phyloP scores from a whole-genome alignment of 1,140 invertebrate species.

The Neocloeon triangulifer region DNA sequence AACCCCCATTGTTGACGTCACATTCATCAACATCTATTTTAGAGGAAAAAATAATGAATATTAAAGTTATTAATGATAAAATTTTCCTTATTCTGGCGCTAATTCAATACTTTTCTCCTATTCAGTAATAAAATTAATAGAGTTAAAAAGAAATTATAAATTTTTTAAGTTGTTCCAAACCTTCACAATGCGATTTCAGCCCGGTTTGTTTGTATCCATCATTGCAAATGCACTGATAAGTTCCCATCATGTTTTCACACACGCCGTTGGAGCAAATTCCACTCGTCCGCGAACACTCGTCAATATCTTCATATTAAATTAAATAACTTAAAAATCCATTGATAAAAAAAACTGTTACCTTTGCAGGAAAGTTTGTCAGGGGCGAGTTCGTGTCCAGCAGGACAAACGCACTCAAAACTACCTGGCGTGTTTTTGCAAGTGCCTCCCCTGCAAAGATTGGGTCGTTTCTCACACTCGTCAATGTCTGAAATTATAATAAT shows the following conservation, averaged over 20 bases:
- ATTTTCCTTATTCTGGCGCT: neutral
- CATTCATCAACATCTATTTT: constrained; percentile 48
- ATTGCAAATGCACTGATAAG: constrained; percentile 69
- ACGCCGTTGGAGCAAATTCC: constrained; percentile 67
- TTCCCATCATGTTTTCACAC: constrained; percentile 69
- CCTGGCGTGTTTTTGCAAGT: constrained; percentile 42
- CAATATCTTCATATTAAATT: constrained; percentile 27
- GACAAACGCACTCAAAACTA: constrained; percentile 46
- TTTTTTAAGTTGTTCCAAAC: no score
- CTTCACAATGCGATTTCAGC: constrained; percentile 33
- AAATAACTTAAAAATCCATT: neutral
- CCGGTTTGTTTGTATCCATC: constrained; percentile 48
- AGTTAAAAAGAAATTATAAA: neutral
- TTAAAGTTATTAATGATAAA: constrained; percentile 1
- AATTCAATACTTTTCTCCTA: neutral
- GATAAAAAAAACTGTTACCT: constrained; percentile 17
- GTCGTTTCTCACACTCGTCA: constrained; percentile 52
- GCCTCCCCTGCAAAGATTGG: constrained; percentile 39
- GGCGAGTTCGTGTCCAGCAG: constrained; percentile 38
- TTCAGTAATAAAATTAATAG: neutral
- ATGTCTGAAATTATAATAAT: constrained; percentile 41
- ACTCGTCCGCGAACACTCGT: constrained; percentile 50
- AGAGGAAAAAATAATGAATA: no score
- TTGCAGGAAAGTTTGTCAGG: constrained; percentile 37
- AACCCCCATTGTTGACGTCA: constrained; percentile 30